Conservation (phyloP, 2,888 invertebrate species). For the Teleogryllus oceanicus region DNA sequence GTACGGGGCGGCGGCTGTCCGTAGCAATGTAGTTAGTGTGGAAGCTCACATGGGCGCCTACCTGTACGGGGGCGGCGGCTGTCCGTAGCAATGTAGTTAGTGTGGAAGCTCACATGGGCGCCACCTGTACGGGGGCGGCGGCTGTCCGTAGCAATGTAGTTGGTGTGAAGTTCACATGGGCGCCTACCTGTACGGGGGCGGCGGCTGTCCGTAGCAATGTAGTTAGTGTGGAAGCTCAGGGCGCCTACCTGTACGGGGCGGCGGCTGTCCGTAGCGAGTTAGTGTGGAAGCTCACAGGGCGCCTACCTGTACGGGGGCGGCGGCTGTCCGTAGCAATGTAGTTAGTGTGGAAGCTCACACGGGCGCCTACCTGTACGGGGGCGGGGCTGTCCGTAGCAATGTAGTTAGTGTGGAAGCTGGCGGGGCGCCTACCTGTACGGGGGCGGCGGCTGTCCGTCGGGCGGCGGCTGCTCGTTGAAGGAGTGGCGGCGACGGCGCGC, state of each 20-base stretch:
- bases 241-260: slow-evolving; percentile 26
- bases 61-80: slow-evolving; percentile 26
- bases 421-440: slow-evolving; percentile 27
- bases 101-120: too few species aligned
- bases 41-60: background rate
- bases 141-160: background rate
- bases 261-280: background rate
- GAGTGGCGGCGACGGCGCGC: slow-evolving; percentile 33
- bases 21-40: background rate
- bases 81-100: background rate
- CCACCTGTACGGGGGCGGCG: slow-evolving; percentile 26
- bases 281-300: too few species aligned
- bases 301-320: slow-evolving; percentile 26
- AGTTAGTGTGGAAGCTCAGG: too few species aligned
- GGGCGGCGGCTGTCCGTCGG: slow-evolving; percentile 12
- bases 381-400: background rate
- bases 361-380: slow-evolving; percentile 26
- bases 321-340: background rate
- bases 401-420: too few species aligned
- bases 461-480: slow-evolving; percentile 36
- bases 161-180: too few species aligned
- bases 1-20: background rate
- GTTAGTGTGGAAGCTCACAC: too few species aligned
- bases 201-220: background rate
- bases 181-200: slow-evolving; percentile 27